Conservation (phyloP, 2,888 invertebrate species). For the Ctenicera cuprea region DNA sequence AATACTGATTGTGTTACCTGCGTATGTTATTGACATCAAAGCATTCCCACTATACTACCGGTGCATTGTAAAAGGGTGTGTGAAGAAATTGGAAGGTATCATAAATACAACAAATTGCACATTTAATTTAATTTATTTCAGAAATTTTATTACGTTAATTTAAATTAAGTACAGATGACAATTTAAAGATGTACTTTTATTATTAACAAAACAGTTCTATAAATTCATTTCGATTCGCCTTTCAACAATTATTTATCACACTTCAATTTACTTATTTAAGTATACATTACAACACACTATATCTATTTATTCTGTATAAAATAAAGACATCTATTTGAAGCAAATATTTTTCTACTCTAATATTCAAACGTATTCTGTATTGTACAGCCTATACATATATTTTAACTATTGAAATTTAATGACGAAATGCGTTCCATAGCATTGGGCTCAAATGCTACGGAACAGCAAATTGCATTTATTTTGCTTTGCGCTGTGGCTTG, state of each 20-base stretch:
- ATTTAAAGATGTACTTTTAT: conserved; percentile 2
- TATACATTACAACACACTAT: conserved; percentile 27
- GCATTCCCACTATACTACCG: too few species aligned
- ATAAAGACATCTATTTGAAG: conserved; percentile 32
- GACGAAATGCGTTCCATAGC: conserved; percentile 38
- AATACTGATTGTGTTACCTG: too few species aligned
- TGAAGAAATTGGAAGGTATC: too few species aligned
- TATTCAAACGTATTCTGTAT: conserved; percentile 4
- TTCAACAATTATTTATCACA: conserved; percentile 37
- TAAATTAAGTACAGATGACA: conserved; percentile 24
- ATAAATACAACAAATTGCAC: not conserved
- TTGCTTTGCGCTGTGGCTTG: conserved; percentile 2
- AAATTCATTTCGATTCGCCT: conserved; percentile 3
- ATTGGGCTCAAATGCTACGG: conserved; percentile 54
- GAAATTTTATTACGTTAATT: conserved; percentile 23
- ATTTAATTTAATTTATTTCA: conserved; percentile 29
- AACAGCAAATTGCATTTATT: conserved; percentile 21
- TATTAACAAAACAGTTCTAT: conserved; percentile 24
- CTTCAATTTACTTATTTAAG: conserved; percentile 26
- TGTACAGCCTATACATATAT: conserved; percentile 18
- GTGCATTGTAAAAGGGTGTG: too few species aligned
- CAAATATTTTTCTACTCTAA: conserved; percentile 17
- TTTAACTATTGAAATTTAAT: conserved; percentile 13
- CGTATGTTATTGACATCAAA: too few species aligned
- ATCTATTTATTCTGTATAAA: conserved; percentile 22